These are phyloP conservation scores for Heliothis peltigera DNA, from an alignment of 2,888 invertebrate genomes.

Conservation along the genomic window DNA sequence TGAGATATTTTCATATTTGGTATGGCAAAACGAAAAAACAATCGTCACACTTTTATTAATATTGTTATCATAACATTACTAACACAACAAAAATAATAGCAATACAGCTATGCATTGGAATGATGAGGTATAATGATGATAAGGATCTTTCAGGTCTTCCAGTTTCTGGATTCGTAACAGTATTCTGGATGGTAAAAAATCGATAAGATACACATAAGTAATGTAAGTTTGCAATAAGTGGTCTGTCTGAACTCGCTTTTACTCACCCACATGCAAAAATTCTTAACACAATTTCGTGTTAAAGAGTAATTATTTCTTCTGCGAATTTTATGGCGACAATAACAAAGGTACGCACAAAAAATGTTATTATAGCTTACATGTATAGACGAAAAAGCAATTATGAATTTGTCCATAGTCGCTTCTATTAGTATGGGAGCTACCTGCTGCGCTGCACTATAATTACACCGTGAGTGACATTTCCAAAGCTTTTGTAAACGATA, in stretches of 20 bases:
- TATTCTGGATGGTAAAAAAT: no score
- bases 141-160: no score
- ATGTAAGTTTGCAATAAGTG: not conserved
- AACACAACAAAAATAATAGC: no score
- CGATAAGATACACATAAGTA: no score
- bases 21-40: no score
- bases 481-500: slow-evolving; percentile 88
- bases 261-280: slow-evolving; percentile 21
- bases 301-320: slow-evolving; percentile 64
- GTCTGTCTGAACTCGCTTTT: not conserved
- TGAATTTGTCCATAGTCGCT: slow-evolving; percentile 77
- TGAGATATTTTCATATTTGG: slow-evolving; percentile 38
- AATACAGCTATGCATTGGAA: no score
- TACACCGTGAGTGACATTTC: slow-evolving; percentile 86
- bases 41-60: no score
- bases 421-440: slow-evolving; percentile 78
- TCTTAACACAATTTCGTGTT: slow-evolving; percentile 51
- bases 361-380: slow-evolving; percentile 72
- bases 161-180: no score
- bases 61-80: no score
- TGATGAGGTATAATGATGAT: no score
- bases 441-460: slow-evolving; percentile 88
- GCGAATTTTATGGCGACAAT: slow-evolving; percentile 68
- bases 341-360: slow-evolving; percentile 75
- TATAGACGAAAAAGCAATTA: slow-evolving; percentile 83